phyloP scores from a whole-genome alignment of 2,888 invertebrate genomes.

The Scaptomyza polygonia region DNA sequence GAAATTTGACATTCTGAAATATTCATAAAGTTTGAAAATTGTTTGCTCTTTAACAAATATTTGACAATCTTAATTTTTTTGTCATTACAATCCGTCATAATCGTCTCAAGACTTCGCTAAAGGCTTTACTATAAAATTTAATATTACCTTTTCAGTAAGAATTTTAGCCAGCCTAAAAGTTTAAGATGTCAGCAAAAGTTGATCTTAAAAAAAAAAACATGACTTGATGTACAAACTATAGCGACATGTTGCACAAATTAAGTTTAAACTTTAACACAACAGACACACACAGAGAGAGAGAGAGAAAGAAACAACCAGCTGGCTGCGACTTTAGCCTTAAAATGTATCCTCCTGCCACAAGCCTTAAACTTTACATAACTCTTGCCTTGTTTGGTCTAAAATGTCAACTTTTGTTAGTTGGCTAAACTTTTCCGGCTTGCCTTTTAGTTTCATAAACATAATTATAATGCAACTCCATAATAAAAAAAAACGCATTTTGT shows the following conservation, averaged over 20 bases:
- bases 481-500: slow-evolving; percentile 14
- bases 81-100: background rate
- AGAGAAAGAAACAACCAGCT: background rate
- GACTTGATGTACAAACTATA: slow-evolving; percentile 25
- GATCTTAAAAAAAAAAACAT: background rate
- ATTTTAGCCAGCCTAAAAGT: slow-evolving; percentile 1
- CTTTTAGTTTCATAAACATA: slow-evolving; percentile 55
- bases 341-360: background rate
- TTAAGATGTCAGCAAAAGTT: slow-evolving; percentile 5
- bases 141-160: background rate
- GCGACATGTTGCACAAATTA: slow-evolving; percentile 50
- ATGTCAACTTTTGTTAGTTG: slow-evolving; percentile 49
- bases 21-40: too few relatives aligned
- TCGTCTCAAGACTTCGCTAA: background rate
- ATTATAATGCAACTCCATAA: slow-evolving; percentile 48
- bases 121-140: background rate
- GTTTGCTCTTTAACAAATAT: too few relatives aligned
- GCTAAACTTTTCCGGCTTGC: slow-evolving; percentile 46
- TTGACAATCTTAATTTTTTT: too few relatives aligned
- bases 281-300: background rate
- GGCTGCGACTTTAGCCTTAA: background rate
- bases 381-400: slow-evolving; percentile 3
- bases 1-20: too few relatives aligned
- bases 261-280: slow-evolving; percentile 51
- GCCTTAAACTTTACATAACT: background rate